phyloP scores from a whole-genome alignment of 2,797 vertebrate genomes.

The Cheirogaleus major region DNA sequence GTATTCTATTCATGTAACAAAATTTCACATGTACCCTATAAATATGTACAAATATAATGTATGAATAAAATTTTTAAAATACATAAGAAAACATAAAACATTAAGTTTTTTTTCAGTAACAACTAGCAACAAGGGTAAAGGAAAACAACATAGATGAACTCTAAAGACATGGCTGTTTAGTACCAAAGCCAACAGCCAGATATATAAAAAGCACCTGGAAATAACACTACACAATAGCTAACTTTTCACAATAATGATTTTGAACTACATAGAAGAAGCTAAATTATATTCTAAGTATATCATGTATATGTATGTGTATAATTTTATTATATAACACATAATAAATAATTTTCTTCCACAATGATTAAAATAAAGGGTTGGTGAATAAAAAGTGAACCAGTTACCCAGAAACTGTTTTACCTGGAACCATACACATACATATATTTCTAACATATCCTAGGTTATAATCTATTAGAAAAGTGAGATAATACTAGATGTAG shows the following conservation, averaged over 20 bases:
- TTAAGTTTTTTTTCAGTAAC: neutral
- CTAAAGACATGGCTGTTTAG: neutral
- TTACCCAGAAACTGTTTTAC: neutral
- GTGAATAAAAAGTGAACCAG: neutral
- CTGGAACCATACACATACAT: neutral
- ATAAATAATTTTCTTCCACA: conserved; percentile 17
- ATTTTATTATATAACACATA: neutral
- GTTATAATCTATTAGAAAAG: neutral
- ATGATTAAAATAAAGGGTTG: conserved; percentile 8
- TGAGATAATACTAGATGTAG: neutral
- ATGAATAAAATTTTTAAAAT: no score
- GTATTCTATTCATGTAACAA: no score
- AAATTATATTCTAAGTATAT: neutral
- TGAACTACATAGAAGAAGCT: neutral
- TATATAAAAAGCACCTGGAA: neutral
- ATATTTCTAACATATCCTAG: neutral
- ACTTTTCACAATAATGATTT: neutral
- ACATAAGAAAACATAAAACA: no score
- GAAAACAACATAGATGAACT: neutral
- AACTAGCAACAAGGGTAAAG: neutral
- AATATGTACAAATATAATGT: no score
- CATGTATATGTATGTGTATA: neutral
- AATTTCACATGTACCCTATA: no score
- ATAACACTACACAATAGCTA: neutral
- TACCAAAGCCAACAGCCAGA: neutral